Conservation (phyloP, 1,140 invertebrate genomes). For the Aphelinus certus region DNA sequence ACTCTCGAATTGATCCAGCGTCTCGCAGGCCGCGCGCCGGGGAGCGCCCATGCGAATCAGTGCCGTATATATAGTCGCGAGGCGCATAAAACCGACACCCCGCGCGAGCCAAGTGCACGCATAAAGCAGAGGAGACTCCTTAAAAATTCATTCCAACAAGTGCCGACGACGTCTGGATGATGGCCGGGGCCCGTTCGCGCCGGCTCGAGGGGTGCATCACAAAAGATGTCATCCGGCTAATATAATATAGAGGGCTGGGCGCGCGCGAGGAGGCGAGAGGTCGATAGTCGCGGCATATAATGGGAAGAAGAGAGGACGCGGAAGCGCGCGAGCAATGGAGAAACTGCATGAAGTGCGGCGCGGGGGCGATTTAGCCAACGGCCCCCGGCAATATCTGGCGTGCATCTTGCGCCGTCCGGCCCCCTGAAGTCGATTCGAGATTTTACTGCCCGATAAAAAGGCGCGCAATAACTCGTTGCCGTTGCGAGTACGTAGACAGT, state of each 20-base stretch:
- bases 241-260: conserved; percentile 13
- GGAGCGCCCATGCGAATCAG: too few species aligned
- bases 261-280: neutral
- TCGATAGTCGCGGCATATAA: conserved; percentile 12
- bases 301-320: conserved; percentile 16
- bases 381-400: conserved; percentile 12
- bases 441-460: conserved; percentile 31
- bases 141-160: too few species aligned
- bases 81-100: too few species aligned
- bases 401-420: neutral
- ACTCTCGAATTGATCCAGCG: too few species aligned
- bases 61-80: too few species aligned
- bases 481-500: neutral
- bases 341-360: too few species aligned
- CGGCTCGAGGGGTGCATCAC: too few species aligned
- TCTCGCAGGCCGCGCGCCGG: too few species aligned
- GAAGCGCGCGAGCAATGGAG: conserved; percentile 5
- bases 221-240: conserved; percentile 14
- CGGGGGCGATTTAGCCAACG: conserved; percentile 17
- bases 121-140: too few species aligned
- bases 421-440: conserved; percentile 5
- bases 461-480: conserved; percentile 17
- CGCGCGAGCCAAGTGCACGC: too few species aligned
- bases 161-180: too few species aligned
- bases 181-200: too few species aligned